Conservation (phyloP, 2,888 invertebrate genomes). For the Zeuzera pyrina region DNA sequence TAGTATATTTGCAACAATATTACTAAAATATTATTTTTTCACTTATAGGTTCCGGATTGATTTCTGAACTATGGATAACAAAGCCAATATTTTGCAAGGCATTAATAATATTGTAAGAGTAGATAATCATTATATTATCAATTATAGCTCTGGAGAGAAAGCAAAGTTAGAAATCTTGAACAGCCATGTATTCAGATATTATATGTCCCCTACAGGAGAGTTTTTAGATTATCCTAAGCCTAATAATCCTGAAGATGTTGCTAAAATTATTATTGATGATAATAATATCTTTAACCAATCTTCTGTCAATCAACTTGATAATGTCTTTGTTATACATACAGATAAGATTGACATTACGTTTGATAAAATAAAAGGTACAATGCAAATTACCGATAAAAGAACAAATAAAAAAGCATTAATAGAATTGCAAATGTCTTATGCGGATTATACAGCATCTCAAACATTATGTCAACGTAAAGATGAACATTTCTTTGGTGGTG, state of each 20-base stretch:
- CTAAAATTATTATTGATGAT: constrained; percentile 35
- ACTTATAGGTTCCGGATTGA: no score
- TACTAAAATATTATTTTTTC: no score
- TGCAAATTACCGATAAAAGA: constrained; percentile 40
- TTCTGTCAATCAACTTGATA: constrained; percentile 28
- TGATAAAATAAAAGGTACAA: constrained; percentile 39
- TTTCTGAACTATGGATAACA: no score
- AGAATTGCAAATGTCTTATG: constrained; percentile 38
- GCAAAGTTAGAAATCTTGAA: constrained; percentile 46
- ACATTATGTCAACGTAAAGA: constrained; percentile 32
- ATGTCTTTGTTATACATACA: constrained; percentile 30
- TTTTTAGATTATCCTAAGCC: constrained; percentile 52
- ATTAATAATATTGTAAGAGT: constrained; percentile 43
- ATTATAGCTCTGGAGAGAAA: constrained; percentile 39
- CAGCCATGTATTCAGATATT: constrained; percentile 51
- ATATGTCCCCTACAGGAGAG: constrained; percentile 45
- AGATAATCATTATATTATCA: constrained; percentile 31
- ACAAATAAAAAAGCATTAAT: constrained; percentile 39
- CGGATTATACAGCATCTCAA: constrained; percentile 31
- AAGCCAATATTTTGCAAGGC: no score
- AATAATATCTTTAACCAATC: constrained; percentile 29
- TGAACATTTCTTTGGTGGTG: constrained; percentile 58
- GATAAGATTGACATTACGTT: constrained; percentile 42
- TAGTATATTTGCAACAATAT: no score
- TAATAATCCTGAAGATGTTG: constrained; percentile 35